phyloP scores from a whole-genome alignment of 1,140 invertebrate genomes.

The Matsumurasca onukii region DNA sequence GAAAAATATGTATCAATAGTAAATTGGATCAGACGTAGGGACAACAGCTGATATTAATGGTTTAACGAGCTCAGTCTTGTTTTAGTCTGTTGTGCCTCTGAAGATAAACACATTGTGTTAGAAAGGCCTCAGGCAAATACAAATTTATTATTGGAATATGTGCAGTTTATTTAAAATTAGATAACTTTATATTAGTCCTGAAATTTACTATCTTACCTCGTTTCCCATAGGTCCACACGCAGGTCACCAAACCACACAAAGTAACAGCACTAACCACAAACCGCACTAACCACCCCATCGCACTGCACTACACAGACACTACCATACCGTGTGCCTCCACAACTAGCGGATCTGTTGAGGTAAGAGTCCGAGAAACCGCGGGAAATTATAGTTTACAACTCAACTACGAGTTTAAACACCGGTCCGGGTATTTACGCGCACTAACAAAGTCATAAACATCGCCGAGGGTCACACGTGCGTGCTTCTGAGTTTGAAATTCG shows the following conservation, averaged over 20 bases:
- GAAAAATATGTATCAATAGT: too few relatives aligned
- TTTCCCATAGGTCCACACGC: background rate
- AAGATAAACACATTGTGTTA: too few relatives aligned
- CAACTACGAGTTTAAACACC: background rate
- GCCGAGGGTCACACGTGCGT: background rate
- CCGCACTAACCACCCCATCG: background rate
- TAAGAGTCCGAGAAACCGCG: background rate
- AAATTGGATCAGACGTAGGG: too few relatives aligned
- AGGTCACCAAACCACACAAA: background rate
- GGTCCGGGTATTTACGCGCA: background rate
- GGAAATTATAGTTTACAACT: background rate
- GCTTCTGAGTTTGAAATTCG: background rate
- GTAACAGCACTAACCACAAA: background rate
- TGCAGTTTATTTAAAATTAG: too few relatives aligned
- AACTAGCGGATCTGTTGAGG: background rate
- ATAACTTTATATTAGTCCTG: too few relatives aligned
- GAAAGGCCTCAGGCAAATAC: too few relatives aligned
- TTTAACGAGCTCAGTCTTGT: too few relatives aligned
- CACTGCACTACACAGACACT: too few relatives aligned
- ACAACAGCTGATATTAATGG: too few relatives aligned
- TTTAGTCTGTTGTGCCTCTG: too few relatives aligned
- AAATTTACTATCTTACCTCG: background rate
- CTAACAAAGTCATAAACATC: background rate
- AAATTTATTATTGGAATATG: too few relatives aligned
- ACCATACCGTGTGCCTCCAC: background rate